Base-by-base conservation (phyloP, 1,140 invertebrate genomes). In the Cephus cinctus region DNA sequence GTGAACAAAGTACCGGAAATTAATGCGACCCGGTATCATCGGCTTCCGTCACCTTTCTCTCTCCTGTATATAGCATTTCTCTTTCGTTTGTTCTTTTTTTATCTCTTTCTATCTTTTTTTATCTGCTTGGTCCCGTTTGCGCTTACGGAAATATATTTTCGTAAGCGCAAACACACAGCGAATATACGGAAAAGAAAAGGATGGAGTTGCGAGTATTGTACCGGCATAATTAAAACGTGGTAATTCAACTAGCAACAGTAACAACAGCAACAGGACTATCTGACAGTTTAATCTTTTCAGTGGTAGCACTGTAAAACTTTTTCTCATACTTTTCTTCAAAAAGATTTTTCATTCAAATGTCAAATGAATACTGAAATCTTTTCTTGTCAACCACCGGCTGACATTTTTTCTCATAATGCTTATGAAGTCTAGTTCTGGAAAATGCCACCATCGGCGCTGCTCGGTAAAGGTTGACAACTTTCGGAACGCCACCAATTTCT, bases 1-100 rank as follows among this genome's bases (percentile, higher is more conserved):
- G 20, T 20, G 27, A 44, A 44, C 31, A 44, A 44, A 44, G 30
- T 15, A 34, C 42, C 42, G 42, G 42, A 44, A 44, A 44, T 44
- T 44, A 44, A 44, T 14, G 11, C 19, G 30, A 44, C 32, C 27
- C n/a, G n/a, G n/a, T n/a, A n/a, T n/a, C n/a, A n/a, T n/a, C n/a
- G n/a, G n/a, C n/a, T n/a, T n/a, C n/a, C n/a, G n/a, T n/a, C n/a
- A n/a, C n/a, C n/a, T n/a, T n/a, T n/a, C 42, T n/a, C 42, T 44
- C 20, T 22, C 31, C 27, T 31, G 27, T 44, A 31, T 9, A 20
- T 44, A 8, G 12, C n/a, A n/a, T 9, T n/a, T 27, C 23, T 34
- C 12, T 5, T 32, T 42, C 39, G 30, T 9, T n/a, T 8, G 14
- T 42, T 6, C 19, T 12, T 12, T n/a, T 16, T 23, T 14, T 42